Evolutionary conservation across 37 sponge, comb jelly and placozoan species (phyloP).

Genomic region (Aphrocallistes beatrix): DNA sequence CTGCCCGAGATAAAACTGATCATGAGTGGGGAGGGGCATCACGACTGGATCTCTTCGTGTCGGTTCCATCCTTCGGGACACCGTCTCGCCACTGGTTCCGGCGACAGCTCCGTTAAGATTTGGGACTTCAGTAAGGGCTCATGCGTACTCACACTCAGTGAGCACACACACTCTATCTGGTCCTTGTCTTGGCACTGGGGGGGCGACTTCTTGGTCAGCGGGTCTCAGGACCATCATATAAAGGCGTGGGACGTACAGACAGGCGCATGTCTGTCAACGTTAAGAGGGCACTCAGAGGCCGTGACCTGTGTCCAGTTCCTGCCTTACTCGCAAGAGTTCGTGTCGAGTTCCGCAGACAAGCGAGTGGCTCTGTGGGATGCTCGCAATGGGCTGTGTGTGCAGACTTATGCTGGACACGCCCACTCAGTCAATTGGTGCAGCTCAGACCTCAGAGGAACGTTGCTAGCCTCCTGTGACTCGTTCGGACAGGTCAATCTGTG

Average conservation of each 20-base stretch:
- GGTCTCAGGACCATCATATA: constrained; percentile 67
- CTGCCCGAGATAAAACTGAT: constrained; percentile 30
- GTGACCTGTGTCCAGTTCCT: constrained; percentile 73
- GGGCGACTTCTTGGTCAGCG: constrained; percentile 58
- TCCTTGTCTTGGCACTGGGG: constrained; percentile 63
- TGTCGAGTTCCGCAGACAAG: constrained; percentile 80
- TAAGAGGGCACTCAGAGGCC: constrained; percentile 84
- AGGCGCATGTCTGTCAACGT: constrained; percentile 43
- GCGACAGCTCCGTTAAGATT: constrained; percentile 78
- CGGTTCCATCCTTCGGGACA: constrained; percentile 34
- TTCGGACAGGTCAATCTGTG: constrained; percentile 54
- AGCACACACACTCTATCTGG: constrained; percentile 74
- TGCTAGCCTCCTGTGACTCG: constrained; percentile 52
- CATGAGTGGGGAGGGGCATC: constrained; percentile 81
- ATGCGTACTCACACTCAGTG: constrained; percentile 53
- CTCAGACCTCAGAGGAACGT: constrained; percentile 20
- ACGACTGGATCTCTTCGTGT: constrained; percentile 55
- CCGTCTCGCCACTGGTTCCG: constrained; percentile 64
- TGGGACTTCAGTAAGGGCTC: constrained; percentile 59
- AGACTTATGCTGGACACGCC: constrained; percentile 72
- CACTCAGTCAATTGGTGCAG: constrained; percentile 59
- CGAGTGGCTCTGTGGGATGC: constrained; percentile 90
- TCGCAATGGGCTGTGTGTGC: constrained; percentile 89
- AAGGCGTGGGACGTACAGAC: constrained; percentile 67
- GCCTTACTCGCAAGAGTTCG: constrained; percentile 53